Evolutionary conservation across 2,888 invertebrate species (phyloP).

Genomic region (Calephelis perditalis): DNA sequence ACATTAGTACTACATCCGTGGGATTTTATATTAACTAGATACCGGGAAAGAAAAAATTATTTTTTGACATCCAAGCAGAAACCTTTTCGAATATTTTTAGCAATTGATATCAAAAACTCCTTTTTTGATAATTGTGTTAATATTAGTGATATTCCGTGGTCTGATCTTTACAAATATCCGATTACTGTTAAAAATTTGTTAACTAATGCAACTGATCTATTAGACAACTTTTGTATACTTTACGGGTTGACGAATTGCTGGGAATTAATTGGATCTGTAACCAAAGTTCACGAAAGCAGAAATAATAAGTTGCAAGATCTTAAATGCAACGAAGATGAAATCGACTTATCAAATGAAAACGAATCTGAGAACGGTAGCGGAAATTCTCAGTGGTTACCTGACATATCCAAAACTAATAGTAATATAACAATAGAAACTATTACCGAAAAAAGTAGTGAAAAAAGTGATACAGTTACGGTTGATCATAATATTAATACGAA

Average conservation of each 20-base stretch:
- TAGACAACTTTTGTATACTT: slow-evolving; percentile 62
- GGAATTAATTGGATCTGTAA: slow-evolving; percentile 61
- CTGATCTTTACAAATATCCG: slow-evolving; percentile 56
- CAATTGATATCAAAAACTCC: slow-evolving; percentile 42
- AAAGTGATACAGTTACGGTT: background rate
- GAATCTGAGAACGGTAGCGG: background rate
- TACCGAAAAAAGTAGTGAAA: too few species aligned
- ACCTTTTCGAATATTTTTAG: slow-evolving; percentile 60
- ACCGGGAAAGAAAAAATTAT: slow-evolving; percentile 52
- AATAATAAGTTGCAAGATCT: slow-evolving; percentile 16
- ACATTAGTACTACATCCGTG: slow-evolving; percentile 53
- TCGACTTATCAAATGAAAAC: background rate
- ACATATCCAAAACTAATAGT: background rate
- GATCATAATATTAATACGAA: background rate
- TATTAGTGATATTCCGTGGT: slow-evolving; percentile 52
- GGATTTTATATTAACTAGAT: slow-evolving; percentile 58
- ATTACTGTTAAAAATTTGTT: slow-evolving; percentile 56
- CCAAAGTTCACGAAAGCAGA: slow-evolving; percentile 40
- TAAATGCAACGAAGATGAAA: background rate
- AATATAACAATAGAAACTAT: too few species aligned
- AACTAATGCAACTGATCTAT: slow-evolving; percentile 46
- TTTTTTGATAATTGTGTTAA: slow-evolving; percentile 54
- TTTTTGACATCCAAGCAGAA: slow-evolving; percentile 49
- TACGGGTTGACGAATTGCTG: slow-evolving; percentile 58
- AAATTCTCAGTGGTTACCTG: slow-evolving; percentile 2